phyloP scores from a whole-genome alignment of 2,797 vertebrate species.

The Danio kyathit region DNA sequence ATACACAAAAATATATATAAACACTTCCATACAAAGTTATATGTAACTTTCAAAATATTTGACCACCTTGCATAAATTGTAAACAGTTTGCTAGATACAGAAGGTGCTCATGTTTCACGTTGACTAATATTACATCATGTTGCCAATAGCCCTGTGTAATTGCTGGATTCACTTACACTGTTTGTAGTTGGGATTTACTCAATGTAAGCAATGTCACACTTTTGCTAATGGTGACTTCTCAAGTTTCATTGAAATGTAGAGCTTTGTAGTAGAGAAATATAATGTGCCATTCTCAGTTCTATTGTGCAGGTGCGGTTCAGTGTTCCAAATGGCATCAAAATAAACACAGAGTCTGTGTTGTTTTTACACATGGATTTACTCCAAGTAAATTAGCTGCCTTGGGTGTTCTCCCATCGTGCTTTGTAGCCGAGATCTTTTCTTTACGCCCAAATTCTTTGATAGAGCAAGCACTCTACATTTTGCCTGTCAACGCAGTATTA shows the following conservation, averaged over 20 bases:
- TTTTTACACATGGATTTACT: constrained; percentile 15
- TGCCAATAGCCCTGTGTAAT: neutral
- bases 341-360: constrained; percentile 31
- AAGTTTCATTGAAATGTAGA: constrained; percentile 7
- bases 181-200: constrained; percentile 30
- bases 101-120: neutral
- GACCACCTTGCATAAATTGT: neutral
- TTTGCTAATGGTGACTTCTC: neutral
- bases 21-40: neutral
- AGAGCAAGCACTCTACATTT: constrained; percentile 22
- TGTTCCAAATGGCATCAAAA: constrained; percentile 31
- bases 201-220: constrained; percentile 6
- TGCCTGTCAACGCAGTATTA: constrained; percentile 33
- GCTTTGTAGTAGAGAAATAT: neutral
- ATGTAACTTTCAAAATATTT: neutral
- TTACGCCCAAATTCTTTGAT: constrained; percentile 7
- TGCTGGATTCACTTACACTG: constrained; percentile 17
- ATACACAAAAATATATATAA: neutral
- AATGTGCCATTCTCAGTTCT: neutral
- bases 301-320: constrained; percentile 4
- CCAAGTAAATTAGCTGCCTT: constrained; percentile 21
- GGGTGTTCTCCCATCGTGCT: neutral
- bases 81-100: neutral
- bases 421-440: constrained; percentile 19
- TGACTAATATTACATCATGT: neutral